Conservation (phyloP, 2,888 invertebrate genomes). For the Apamea sordens region DNA sequence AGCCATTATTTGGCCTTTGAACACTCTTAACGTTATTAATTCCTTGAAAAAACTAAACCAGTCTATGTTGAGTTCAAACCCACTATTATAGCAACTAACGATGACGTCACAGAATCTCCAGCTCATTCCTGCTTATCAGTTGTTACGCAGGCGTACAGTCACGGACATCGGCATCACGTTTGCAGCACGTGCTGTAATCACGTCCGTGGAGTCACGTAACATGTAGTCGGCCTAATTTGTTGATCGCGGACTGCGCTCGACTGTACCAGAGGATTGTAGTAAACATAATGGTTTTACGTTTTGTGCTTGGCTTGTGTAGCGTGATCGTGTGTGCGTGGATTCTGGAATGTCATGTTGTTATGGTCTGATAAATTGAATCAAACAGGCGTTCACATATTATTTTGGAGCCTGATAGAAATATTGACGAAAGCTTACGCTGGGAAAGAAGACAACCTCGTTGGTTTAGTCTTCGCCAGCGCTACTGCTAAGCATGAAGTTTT, state of each 20-base stretch:
- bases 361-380: not conserved
- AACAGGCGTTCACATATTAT: not conserved
- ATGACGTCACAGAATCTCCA: slow-evolving; percentile 43
- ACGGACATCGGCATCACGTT: slow-evolving; percentile 82
- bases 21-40: not conserved
- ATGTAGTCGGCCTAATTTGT: slow-evolving; percentile 75
- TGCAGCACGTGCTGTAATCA: slow-evolving; percentile 81
- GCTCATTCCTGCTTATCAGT: slow-evolving; percentile 60
- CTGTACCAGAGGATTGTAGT: slow-evolving; percentile 40
- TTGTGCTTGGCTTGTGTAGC: slow-evolving; percentile 3
- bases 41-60: too few species aligned
- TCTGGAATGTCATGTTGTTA: slow-evolving; percentile 14
- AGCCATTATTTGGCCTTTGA: not conserved
- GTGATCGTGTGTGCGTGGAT: not conserved
- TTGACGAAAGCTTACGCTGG: not conserved
- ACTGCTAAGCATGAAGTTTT: not conserved
- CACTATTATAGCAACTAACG: not conserved
- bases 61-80: not conserved
- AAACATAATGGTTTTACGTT: slow-evolving; percentile 42
- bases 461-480: not conserved
- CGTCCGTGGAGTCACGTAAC: slow-evolving; percentile 75
- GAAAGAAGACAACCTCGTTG: not conserved
- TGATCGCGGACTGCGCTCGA: slow-evolving; percentile 61
- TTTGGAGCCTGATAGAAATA: not conserved
- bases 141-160: slow-evolving; percentile 65